A percentile compares a stretch with the other conserved stretches of the same genome.
phyloP scores from a whole-genome alignment of 53 echinoderm and acorn worm genomes.

The Luidia sarsii region DNA sequence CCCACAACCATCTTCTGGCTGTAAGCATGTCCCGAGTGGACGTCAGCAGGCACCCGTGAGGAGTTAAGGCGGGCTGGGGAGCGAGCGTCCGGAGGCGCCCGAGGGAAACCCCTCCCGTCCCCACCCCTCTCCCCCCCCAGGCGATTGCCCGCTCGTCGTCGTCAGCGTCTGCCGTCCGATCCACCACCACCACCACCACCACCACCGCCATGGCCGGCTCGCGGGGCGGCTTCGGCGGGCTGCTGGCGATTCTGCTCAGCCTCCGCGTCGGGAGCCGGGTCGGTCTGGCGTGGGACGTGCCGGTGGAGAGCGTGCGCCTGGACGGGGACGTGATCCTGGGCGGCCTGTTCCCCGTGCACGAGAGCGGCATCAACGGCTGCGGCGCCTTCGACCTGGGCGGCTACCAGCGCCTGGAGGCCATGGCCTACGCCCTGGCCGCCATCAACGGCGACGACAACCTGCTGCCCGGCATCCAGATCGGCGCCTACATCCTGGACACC shows the following conservation, averaged over 20 bases:
- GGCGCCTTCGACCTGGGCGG: constrained; percentile 85
- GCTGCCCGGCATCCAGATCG: constrained; percentile 77
- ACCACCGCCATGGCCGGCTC: too few relatives aligned
- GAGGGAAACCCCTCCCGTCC: too few relatives aligned
- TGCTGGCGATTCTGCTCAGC: background rate
- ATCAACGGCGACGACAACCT: constrained; percentile 75
- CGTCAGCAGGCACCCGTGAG: too few relatives aligned
- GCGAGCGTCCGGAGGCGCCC: too few relatives aligned
- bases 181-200: constrained; percentile 10
- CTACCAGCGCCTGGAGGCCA: constrained; percentile 92
- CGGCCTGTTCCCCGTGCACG: constrained; percentile 91
- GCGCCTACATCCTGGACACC: constrained; percentile 86
- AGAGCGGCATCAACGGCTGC: constrained; percentile 71
- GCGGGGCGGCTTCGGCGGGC: constrained; percentile 8
- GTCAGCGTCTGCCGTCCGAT: background rate
- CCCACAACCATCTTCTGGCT: too few relatives aligned
- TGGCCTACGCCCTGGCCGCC: constrained; percentile 83
- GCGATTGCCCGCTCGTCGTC: too few relatives aligned
- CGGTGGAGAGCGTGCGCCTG: constrained; percentile 39
- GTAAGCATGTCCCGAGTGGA: too few relatives aligned
- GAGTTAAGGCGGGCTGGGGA: too few relatives aligned
- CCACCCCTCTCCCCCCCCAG: too few relatives aligned
- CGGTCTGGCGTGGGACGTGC: background rate
- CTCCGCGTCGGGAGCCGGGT: background rate
- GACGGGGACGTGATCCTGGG: constrained; percentile 84